Conservation (phyloP, 1,140 invertebrate species). For the Heliconius hewitsoni region DNA sequence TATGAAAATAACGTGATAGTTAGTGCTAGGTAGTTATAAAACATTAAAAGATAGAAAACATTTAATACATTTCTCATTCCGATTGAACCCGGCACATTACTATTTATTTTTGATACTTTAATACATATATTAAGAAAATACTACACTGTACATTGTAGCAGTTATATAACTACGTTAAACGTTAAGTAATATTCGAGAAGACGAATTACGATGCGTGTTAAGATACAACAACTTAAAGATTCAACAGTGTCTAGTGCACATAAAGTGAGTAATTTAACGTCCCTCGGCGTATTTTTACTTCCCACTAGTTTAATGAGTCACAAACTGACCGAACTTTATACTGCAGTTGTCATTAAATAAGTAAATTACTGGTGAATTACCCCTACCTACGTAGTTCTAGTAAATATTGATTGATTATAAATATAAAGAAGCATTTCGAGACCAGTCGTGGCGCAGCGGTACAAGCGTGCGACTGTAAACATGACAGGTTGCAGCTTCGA, state of each 20-base stretch:
- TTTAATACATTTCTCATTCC: too few species aligned
- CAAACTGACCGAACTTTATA: slow-evolving; percentile 4
- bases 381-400: background rate
- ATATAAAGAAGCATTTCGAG: too few species aligned
- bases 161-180: background rate
- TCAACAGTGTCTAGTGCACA: slow-evolving; percentile 4
- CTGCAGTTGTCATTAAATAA: slow-evolving; percentile 10
- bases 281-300: background rate
- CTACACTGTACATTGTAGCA: background rate
- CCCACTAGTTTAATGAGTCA: slow-evolving; percentile 8
- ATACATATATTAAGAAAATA: background rate
- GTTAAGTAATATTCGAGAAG: background rate
- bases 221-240: slow-evolving; percentile 8
- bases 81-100: too few species aligned
- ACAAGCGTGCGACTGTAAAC: too few species aligned
- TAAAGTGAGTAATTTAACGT: slow-evolving; percentile 3
- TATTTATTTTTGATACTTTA: too few species aligned
- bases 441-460: too few species aligned
- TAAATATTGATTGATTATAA: background rate
- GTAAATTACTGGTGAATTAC: background rate
- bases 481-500: too few species aligned
- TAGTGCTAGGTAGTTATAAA: too few species aligned
- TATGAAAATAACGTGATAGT: too few species aligned
- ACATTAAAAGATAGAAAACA: too few species aligned
- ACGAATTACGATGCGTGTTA: slow-evolving; percentile 10